These are phyloP conservation scores for Pitta sordida DNA, from an alignment of 2,113 vertebrate genomes.

Conservation along the genomic window DNA sequence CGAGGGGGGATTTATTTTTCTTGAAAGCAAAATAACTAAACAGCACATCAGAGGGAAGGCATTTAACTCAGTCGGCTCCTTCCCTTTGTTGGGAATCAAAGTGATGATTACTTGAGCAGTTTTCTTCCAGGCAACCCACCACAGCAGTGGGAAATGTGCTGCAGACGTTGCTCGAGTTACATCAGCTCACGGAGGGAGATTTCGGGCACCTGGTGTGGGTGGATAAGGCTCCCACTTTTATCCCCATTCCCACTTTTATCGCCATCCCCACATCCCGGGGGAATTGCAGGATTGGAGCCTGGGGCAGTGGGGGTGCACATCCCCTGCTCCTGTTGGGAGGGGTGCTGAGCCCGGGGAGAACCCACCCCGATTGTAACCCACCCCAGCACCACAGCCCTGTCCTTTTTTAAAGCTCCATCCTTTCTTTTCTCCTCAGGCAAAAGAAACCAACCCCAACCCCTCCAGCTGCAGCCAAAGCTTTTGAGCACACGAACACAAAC, in stretches of 20 bases:
- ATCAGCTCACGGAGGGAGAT: fast-evolving
- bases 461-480: background rate
- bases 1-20: background rate
- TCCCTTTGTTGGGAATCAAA: background rate
- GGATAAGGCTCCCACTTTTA: fast-evolving
- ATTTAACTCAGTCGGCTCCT: background rate
- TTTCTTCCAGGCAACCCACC: background rate
- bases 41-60: constrained; percentile 16
- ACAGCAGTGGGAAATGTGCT: fast-evolving
- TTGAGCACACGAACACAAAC: background rate
- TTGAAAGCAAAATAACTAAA: constrained; percentile 10
- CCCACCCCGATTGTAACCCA: no score
- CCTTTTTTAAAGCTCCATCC: background rate
- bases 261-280: fast-evolving
- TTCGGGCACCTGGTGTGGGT: fast-evolving
- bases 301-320: fast-evolving
- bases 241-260: fast-evolving
- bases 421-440: background rate
- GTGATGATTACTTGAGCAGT: background rate
- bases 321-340: background rate
- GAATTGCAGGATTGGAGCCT: background rate
- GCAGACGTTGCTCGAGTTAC: fast-evolving
- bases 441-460: background rate
- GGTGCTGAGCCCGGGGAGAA: background rate
- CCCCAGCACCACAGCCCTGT: no score